A percentile compares a stretch with the other conserved stretches of the same genome.
These are phyloP conservation scores for Lithosia quadra DNA, from an alignment of 2,888 invertebrate species.

Conservation along the genomic window DNA sequence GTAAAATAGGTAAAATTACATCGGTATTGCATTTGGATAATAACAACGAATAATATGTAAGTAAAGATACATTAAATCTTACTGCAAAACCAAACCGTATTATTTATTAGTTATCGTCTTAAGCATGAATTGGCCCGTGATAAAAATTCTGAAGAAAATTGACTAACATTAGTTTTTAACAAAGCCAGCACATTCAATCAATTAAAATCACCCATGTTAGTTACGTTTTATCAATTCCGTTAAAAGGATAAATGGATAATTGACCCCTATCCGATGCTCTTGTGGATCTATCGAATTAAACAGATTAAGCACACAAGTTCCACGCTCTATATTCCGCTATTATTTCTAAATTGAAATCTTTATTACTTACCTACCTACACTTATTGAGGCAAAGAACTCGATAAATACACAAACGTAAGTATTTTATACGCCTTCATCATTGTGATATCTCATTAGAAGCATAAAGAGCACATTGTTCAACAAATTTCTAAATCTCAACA, in stretches of 20 bases:
- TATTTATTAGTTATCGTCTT: conserved; percentile 45
- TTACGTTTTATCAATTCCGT: conserved; percentile 86
- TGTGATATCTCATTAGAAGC: neutral
- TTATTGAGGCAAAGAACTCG: neutral
- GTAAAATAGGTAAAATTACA: neutral
- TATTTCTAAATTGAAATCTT: conserved; percentile 51
- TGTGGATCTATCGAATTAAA: conserved; percentile 80
- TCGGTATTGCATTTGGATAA: neutral
- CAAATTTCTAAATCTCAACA: neutral
- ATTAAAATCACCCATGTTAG: conserved; percentile 83
- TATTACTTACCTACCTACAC: conserved; percentile 28
- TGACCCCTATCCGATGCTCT: conserved; percentile 84
- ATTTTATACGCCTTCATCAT: neutral
- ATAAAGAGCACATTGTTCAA: conserved; percentile 8
- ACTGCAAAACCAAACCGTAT: no score
- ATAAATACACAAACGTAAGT: neutral
- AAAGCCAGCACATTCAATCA: conserved; percentile 76
- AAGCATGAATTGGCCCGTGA: conserved; percentile 48
- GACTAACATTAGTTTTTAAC: conserved; percentile 77
- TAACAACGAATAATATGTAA: neutral
- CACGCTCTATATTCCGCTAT: conserved; percentile 66
- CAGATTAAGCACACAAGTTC: conserved; percentile 75
- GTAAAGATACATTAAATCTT: conserved; percentile 5
- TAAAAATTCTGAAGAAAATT: conserved; percentile 58
- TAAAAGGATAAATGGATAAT: conserved; percentile 87